phyloP scores from a whole-genome alignment of 2,797 vertebrate genomes.

The Molossus molossus region DNA sequence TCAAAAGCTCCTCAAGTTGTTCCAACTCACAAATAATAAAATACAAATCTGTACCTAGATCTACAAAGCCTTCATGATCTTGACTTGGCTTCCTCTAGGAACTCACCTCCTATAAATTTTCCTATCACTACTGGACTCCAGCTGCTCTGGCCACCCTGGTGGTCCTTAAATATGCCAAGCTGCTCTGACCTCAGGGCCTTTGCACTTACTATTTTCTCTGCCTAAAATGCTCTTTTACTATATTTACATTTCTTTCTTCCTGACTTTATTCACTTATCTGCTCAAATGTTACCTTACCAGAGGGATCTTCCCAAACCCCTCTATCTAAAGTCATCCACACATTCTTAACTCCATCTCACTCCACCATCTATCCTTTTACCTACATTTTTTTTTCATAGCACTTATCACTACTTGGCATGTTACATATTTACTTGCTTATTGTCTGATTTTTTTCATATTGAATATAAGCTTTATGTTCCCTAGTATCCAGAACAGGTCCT shows the following conservation, averaged over 20 bases:
- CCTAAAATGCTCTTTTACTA: neutral
- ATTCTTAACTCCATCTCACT: neutral
- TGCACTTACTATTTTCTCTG: constrained; percentile 14
- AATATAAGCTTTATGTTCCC: neutral
- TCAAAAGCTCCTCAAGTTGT: constrained; percentile 1
- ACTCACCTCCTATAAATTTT: neutral
- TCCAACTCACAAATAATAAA: constrained; percentile 11
- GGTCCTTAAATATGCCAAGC: neutral
- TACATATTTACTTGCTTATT: neutral
- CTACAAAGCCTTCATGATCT: neutral
- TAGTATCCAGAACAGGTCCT: neutral
- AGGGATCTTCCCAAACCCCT: neutral
- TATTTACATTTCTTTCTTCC: neutral
- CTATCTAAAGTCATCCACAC: neutral
- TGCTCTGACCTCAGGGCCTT: neutral
- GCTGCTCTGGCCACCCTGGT: neutral
- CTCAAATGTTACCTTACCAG: neutral
- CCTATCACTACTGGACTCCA: neutral
- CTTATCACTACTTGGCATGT: neutral
- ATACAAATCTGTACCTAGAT: neutral
- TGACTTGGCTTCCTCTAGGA: neutral
- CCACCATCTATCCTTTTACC: neutral
- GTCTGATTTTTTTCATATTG: neutral
- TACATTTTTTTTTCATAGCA: neutral
- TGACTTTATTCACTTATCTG: constrained; percentile 3